These are phyloP conservation scores for Indri indri DNA, from an alignment of 2,113 vertebrate species.

Conservation along the genomic window DNA sequence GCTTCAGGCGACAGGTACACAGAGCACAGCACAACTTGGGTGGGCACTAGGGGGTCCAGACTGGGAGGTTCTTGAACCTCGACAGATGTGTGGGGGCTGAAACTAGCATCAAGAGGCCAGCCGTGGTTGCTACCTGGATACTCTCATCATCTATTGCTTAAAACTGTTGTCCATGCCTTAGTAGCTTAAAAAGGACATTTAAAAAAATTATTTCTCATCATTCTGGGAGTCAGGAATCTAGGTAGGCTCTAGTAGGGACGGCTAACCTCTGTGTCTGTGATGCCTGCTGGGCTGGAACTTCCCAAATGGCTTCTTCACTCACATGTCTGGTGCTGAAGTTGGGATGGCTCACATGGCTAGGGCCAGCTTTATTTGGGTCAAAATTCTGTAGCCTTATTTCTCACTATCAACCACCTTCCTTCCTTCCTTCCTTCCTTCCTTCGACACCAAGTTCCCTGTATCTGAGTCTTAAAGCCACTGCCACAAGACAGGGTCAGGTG, in stretches of 20 bases:
- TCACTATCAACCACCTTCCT: not conserved
- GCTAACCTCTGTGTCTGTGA: not conserved
- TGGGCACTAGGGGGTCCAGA: not conserved
- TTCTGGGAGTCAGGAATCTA: not conserved
- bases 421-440: not conserved
- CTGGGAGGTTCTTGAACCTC: not conserved
- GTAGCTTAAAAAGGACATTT: not conserved
- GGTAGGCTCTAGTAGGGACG: not conserved
- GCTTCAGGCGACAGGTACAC: not conserved
- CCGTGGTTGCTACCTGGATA: not conserved
- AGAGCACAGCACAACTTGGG: not conserved
- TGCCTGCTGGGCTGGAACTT: not conserved
- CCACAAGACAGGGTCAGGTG: not conserved
- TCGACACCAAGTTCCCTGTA: not conserved
- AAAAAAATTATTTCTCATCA: not conserved
- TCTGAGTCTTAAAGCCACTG: not conserved
- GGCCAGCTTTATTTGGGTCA: not conserved
- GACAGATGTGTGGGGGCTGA: not conserved
- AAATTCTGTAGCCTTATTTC: not conserved
- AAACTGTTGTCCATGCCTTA: not conserved
- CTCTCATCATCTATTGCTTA: not conserved
- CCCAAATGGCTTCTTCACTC: not conserved
- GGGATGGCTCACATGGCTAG: not conserved
- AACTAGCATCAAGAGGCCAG: not conserved
- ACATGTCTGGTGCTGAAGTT: not conserved